These are phyloP conservation scores for Halichoerus grypus DNA, from an alignment of 2,113 vertebrate genomes.

Conservation along the genomic window DNA sequence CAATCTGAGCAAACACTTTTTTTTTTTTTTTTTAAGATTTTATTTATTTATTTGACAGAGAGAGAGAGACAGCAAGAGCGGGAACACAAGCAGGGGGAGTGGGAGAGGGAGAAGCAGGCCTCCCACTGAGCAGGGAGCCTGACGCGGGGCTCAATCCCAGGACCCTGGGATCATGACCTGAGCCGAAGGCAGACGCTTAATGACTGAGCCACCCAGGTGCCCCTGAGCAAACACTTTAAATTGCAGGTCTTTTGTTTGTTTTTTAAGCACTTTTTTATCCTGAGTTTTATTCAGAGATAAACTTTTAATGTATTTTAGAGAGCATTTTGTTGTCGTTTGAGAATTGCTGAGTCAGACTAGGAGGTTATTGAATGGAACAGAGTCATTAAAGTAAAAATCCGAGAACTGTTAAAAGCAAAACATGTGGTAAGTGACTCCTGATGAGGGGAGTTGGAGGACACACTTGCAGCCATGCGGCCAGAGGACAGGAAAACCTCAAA, in stretches of 20 bases:
- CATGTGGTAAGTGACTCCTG: neutral
- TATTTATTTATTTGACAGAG: too few species aligned
- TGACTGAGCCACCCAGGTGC: too few species aligned
- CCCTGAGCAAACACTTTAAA: neutral
- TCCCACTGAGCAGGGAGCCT: too few species aligned
- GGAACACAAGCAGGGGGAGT: too few species aligned
- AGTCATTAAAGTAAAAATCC: neutral
- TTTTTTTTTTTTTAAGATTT: too few species aligned
- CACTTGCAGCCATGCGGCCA: neutral
- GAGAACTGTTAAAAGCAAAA: neutral
- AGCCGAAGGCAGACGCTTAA: too few species aligned
- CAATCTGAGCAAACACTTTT: neutral
- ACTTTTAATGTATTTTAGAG: neutral
- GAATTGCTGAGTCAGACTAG: constrained; percentile 23
- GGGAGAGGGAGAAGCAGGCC: too few species aligned
- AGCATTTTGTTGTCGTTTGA: constrained; percentile 17
- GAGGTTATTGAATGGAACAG: neutral
- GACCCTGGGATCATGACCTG: too few species aligned
- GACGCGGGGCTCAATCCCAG: too few species aligned
- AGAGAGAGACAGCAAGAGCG: too few species aligned
- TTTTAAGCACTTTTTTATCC: neutral
- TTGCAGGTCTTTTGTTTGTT: neutral
- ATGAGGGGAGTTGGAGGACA: neutral
- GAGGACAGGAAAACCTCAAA: neutral
- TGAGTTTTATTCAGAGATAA: constrained; percentile 30